Conservation (phyloP, 2,797 vertebrate species). For the Rallus crepitans region DNA sequence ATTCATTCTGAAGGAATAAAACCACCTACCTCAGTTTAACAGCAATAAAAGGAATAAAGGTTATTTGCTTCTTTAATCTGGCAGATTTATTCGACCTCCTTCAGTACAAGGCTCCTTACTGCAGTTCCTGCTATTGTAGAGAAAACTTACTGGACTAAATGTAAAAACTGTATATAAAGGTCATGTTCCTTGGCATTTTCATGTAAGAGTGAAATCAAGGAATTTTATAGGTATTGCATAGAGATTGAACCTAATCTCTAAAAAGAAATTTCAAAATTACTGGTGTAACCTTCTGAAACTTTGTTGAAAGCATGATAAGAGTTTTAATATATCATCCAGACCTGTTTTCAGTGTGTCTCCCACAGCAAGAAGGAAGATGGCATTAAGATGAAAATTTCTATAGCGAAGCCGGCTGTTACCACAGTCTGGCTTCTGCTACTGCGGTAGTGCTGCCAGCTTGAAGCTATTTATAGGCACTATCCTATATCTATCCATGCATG, state of each 20-base stretch:
- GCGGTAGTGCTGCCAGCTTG: not conserved
- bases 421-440: constrained; percentile 51
- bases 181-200: not conserved
- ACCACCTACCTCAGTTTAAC: not conserved
- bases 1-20: constrained; percentile 9
- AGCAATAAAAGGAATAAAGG: not conserved
- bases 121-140: not conserved
- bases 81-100: not conserved
- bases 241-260: constrained; percentile 1
- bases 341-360: constrained; percentile 8
- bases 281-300: not conserved
- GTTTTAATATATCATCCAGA: not conserved
- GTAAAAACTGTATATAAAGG: not conserved
- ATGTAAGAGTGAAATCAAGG: not conserved
- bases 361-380: constrained; percentile 39
- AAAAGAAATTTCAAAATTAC: not conserved
- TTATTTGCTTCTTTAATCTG: not conserved
- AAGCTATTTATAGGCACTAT: constrained; percentile 38
- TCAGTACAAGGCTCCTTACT: not conserved
- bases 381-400: constrained; percentile 55
- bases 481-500: constrained; percentile 19
- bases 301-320: not conserved
- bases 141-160: not conserved
- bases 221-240: not conserved
- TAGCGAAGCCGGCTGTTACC: constrained; percentile 13